Conservation (phyloP, 2,888 invertebrate genomes). For the Drosophila dives region DNA sequence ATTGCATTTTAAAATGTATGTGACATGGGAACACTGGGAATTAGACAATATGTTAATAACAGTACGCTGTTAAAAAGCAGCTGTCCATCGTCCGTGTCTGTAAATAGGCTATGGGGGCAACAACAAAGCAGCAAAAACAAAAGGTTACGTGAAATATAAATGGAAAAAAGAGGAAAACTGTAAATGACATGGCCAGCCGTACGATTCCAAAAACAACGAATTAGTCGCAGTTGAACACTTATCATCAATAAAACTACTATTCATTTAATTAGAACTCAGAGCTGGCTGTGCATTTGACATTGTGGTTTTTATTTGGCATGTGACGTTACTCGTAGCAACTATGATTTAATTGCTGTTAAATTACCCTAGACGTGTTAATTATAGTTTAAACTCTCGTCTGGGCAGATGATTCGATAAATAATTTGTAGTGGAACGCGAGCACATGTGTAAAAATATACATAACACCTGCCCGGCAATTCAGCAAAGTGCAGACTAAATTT, state of each 20-base stretch:
- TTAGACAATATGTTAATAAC: background rate
- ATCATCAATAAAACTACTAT: constrained; percentile 36
- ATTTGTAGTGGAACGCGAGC: background rate
- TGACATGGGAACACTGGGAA: background rate
- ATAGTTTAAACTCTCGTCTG: constrained; percentile 28
- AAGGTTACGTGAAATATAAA: constrained; percentile 76
- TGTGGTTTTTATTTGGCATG: constrained; percentile 48
- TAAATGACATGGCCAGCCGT: constrained; percentile 56
- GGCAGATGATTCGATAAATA: background rate
- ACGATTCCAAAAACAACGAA: constrained; percentile 36
- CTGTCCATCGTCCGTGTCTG: constrained; percentile 20
- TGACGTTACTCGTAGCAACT: constrained; percentile 44
- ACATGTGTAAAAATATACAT: constrained; percentile 4
- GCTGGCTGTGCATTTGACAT: constrained; percentile 27
- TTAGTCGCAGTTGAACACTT: constrained; percentile 30
- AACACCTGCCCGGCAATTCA: constrained; percentile 27
- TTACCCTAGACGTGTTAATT: constrained; percentile 56
- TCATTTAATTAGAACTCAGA: constrained; percentile 31
- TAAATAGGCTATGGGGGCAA: constrained; percentile 32
- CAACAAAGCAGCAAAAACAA: constrained; percentile 60
- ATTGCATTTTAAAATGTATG: background rate
- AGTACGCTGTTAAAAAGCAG: constrained; percentile 32
- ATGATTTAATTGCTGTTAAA: constrained; percentile 30
- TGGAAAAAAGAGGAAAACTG: constrained; percentile 60
- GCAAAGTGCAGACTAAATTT: constrained; percentile 37